Percentiles rank a stretch among this genome's conserved stretches.
Conservation (phyloP, 2,888 invertebrate species). For the Lacanobia oleracea region DNA sequence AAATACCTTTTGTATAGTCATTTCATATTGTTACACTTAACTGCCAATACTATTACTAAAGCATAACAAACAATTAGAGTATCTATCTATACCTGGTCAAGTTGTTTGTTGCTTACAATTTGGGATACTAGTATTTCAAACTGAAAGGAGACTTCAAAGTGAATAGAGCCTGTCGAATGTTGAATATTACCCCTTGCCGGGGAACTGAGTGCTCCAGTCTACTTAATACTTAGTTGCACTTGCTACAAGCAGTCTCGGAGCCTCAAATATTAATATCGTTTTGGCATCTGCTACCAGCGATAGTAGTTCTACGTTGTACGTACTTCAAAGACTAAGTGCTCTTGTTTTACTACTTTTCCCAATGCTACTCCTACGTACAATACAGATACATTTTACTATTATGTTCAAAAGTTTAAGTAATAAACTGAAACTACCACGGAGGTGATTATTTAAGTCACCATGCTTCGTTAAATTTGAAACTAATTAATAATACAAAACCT, state of each 20-base stretch:
- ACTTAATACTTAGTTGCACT: constrained; percentile 49
- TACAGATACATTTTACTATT: constrained; percentile 11
- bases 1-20: background rate
- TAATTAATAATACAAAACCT: constrained; percentile 54
- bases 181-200: constrained; percentile 23
- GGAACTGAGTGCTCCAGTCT: constrained; percentile 34
- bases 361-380: background rate
- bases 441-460: constrained; percentile 29
- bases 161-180: constrained; percentile 14
- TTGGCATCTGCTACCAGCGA: constrained; percentile 51
- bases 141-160: constrained; percentile 13
- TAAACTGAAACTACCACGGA: constrained; percentile 9
- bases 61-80: too few relatives aligned
- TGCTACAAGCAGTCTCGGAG: constrained; percentile 26
- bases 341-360: constrained; percentile 34
- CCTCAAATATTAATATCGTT: constrained; percentile 58
- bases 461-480: constrained; percentile 57
- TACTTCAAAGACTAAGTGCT: constrained; percentile 39
- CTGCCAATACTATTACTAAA: too few relatives aligned
- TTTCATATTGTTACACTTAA: background rate
- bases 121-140: background rate
- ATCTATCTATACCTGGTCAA: too few relatives aligned
- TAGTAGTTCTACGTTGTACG: constrained; percentile 29
- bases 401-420: constrained; percentile 18
- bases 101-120: too few relatives aligned